Conservation (phyloP, 2,888 invertebrate species). For the Amphipyra tragopoginis region DNA sequence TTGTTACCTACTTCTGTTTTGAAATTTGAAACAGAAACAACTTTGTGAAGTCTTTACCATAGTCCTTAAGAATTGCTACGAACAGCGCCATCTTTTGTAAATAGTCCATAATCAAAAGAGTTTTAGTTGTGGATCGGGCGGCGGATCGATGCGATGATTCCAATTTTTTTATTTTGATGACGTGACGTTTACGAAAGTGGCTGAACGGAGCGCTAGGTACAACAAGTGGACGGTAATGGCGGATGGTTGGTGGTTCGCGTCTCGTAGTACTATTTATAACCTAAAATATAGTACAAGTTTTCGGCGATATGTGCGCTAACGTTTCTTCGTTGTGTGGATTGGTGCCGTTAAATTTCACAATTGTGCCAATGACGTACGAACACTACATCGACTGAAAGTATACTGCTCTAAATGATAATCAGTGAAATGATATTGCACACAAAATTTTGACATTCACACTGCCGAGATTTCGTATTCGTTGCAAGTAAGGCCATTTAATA, state of each 20-base stretch:
- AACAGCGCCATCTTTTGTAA: conserved; percentile 73
- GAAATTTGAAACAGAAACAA: no score
- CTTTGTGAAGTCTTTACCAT: no score
- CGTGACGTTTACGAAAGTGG: conserved; percentile 83
- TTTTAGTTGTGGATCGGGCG: conserved; percentile 50
- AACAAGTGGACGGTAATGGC: conserved; percentile 89
- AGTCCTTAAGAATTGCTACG: conserved; percentile 2
- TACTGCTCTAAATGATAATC: conserved; percentile 83
- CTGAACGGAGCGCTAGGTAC: conserved; percentile 78
- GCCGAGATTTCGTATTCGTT: conserved; percentile 89
- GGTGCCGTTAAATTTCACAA: conserved; percentile 86
- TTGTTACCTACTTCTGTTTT: no score
- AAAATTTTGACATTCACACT: conserved; percentile 90
- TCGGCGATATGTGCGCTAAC: conserved; percentile 90
- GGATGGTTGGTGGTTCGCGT: conserved; percentile 89
- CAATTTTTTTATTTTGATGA: conserved; percentile 82
- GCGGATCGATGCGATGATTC: conserved; percentile 59
- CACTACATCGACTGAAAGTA: conserved; percentile 84
- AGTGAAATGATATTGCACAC: conserved; percentile 90
- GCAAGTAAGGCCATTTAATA: conserved; percentile 90
- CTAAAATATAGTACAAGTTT: conserved; percentile 90
- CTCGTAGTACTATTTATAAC: conserved; percentile 90
- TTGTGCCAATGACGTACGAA: conserved; percentile 87
- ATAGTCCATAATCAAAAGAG: conserved; percentile 41
- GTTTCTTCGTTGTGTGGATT: conserved; percentile 87